Base-by-base conservation (phyloP, 2,797 vertebrate genomes). In the Coregonus sp. region DNA sequence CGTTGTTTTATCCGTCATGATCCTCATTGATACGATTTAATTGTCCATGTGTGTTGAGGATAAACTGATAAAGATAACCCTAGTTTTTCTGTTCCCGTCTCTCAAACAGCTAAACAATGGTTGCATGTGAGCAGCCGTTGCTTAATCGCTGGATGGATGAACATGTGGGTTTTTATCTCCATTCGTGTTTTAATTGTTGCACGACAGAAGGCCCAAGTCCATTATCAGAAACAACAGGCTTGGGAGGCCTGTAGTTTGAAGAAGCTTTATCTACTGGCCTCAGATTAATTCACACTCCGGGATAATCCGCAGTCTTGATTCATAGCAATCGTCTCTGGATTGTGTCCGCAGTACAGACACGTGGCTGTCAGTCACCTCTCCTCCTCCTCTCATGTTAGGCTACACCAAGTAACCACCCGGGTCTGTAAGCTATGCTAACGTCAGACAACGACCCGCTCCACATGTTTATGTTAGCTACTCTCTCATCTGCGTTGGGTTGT, bases 241-340 rank as follows among this genome's bases (percentile, higher is more conserved):
- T 74, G 73, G 69, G 75, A 65, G 72, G 63, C 78, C 77, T 59
- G 70, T 33, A 40, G 80, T 75, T 65, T 54, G 47, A 0, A 63
- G 80, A 83, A 81, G 82, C 86, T 84, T 82, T 81, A 82, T 86
- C 29, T 80, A 79, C 80, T 80, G 80, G 52, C 85, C 77, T 78
- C 84, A 78, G 87, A 91, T 92, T 92, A 91, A 89, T 81, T 88
- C 79, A 31, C 83, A 73, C 81, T 81, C 82, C 75, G 25, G 75
- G 4, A 78, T 92, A 93, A 93, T 92, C 90, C 85, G 70, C 72
- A 81, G 75, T 85, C 74, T 78, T 85, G 81, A 83, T 88, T 90
- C 83, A 81, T 70, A 47, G 54, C 86, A 88, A 82, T 89, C 82
- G 84, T 71, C 25, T 70, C 82, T 56, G 37, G 78, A 84, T 76